These are phyloP conservation scores for Drosophila kokeensis DNA, from an alignment of 2,888 invertebrate genomes.

Conservation along the genomic window DNA sequence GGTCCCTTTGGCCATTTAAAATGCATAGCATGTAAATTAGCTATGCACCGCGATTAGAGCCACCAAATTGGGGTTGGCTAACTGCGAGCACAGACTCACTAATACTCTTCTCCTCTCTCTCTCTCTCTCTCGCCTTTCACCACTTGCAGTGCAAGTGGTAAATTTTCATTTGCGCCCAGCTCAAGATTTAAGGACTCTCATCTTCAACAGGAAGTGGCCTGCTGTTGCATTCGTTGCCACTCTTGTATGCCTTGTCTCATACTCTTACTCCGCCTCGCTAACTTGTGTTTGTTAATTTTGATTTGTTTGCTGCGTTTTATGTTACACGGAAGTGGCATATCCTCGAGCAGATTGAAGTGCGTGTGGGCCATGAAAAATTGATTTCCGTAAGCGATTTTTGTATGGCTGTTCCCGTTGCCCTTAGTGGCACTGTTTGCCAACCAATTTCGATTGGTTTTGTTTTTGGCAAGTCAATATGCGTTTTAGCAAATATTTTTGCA, in stretches of 20 bases:
- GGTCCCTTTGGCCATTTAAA: conserved; percentile 44
- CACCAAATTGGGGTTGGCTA: conserved; percentile 27
- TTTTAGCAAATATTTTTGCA: conserved; percentile 77
- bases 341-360: neutral
- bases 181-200: conserved; percentile 32
- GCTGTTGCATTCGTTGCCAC: conserved; percentile 33
- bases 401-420: conserved; percentile 27
- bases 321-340: conserved; percentile 26
- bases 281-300: conserved; percentile 74
- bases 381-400: conserved; percentile 56
- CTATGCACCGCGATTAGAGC: conserved; percentile 20
- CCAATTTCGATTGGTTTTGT: conserved; percentile 66
- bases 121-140: neutral
- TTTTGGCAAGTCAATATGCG: conserved; percentile 73
- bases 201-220: conserved; percentile 8
- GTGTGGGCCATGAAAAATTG: conserved; percentile 62
- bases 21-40: conserved; percentile 55
- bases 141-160: conserved; percentile 26
- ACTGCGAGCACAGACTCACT: neutral
- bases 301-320: conserved; percentile 73
- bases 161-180: conserved; percentile 53
- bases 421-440: conserved; percentile 63
- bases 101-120: neutral
- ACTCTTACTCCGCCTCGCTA: neutral
- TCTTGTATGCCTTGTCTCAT: conserved; percentile 7